Conservation (phyloP, 2,113 vertebrate species). For the Glareola pratincola region DNA sequence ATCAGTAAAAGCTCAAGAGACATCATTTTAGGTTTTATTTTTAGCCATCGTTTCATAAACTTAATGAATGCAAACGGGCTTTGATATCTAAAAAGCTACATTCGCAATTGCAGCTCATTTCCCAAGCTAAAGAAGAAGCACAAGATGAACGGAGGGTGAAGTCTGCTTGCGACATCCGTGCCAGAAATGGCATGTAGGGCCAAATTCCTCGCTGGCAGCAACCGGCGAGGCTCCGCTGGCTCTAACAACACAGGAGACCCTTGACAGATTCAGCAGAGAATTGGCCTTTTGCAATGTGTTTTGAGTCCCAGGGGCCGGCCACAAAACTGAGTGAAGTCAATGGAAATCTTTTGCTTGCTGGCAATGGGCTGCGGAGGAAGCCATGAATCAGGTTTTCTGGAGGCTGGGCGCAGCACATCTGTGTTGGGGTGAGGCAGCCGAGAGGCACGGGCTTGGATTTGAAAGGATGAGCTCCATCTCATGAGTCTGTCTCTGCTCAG, state of each 20-base stretch:
- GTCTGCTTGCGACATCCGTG: not conserved
- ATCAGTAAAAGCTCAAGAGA: not conserved
- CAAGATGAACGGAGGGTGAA: not conserved
- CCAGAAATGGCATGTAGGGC: not conserved
- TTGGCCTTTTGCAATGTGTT: not conserved
- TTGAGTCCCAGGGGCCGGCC: not conserved
- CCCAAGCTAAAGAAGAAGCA: not conserved
- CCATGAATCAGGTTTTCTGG: constrained; percentile 48
- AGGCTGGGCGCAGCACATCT: not conserved
- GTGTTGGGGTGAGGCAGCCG: constrained; percentile 27
- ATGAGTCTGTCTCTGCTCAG: not conserved
- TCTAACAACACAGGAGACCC: not conserved
- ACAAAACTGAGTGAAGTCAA: constrained; percentile 17
- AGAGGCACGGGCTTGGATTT: not conserved
- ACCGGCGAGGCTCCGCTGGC: not conserved
- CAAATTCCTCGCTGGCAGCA: not conserved
- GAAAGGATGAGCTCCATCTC: not conserved
- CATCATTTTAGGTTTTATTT: constrained; percentile 17
- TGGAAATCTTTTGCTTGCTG: constrained; percentile 44
- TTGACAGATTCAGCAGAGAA: not conserved
- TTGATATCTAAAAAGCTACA: not conserved
- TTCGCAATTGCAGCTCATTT: constrained; percentile 6
- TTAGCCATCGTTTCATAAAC: constrained; percentile 21
- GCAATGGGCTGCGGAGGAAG: not conserved
- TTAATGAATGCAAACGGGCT: not conserved